Percentiles rank a stretch among this genome's conserved stretches.
phyloP scores from a whole-genome alignment of 30 jellyfish, hydroid and myxozoan genomes.

The Rhopilema esculentum region DNA sequence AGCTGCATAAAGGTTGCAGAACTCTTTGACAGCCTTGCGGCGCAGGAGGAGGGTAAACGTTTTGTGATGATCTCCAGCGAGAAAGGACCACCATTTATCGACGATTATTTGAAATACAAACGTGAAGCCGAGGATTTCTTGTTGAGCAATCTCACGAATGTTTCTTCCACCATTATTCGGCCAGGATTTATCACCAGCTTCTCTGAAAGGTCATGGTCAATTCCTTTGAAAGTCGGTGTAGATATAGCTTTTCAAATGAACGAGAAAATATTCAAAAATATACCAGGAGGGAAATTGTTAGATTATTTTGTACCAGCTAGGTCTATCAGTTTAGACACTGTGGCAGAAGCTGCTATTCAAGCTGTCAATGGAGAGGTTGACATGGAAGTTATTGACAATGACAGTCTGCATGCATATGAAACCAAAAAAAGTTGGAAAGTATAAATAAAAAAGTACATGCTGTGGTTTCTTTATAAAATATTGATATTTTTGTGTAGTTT shows the following conservation, averaged over 20 bases:
- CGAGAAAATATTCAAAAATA: slow-evolving; percentile 45
- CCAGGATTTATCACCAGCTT: slow-evolving; percentile 70
- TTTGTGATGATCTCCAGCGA: slow-evolving; percentile 76
- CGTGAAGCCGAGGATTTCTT: slow-evolving; percentile 67
- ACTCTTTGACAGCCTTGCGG: slow-evolving; percentile 50
- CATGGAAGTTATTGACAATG: slow-evolving; percentile 56
- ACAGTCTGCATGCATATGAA: slow-evolving; percentile 44
- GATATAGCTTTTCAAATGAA: slow-evolving; percentile 58
- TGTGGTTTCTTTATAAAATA: too few relatives aligned
- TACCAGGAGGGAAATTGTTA: slow-evolving; percentile 70
- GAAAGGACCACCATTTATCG: slow-evolving; percentile 78
- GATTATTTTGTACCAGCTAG: slow-evolving; percentile 72
- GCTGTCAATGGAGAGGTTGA: slow-evolving; percentile 59
- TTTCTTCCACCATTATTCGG: slow-evolving; percentile 49
- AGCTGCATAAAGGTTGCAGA: slow-evolving; percentile 70
- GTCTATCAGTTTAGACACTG: slow-evolving; percentile 61
- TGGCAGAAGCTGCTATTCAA: slow-evolving; percentile 75
- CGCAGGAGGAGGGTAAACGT: slow-evolving; percentile 38
- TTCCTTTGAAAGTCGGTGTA: slow-evolving; percentile 64
- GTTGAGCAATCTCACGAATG: slow-evolving; percentile 16
- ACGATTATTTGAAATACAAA: slow-evolving; percentile 56
- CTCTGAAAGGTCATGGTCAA: slow-evolving; percentile 69
- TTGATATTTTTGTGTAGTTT: too few relatives aligned
- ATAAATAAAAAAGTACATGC: neutral
- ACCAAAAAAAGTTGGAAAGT: slow-evolving; percentile 41